These are phyloP conservation scores for Gymnosoma rotundatum DNA, from an alignment of 2,888 invertebrate species.

Conservation along the genomic window DNA sequence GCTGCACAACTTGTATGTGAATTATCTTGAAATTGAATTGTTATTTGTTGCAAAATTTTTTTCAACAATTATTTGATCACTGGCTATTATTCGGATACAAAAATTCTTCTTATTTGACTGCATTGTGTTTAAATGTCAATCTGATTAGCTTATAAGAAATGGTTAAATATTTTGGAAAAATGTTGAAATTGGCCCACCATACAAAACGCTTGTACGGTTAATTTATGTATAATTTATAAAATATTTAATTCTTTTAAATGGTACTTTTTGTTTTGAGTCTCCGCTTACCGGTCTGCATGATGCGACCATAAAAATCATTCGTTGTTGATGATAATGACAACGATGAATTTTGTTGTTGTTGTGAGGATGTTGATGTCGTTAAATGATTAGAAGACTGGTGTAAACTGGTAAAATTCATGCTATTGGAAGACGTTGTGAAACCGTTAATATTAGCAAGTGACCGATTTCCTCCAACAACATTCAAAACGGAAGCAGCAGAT, in stretches of 20 bases:
- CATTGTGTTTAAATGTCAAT: no score
- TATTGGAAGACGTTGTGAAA: slow-evolving; percentile 60
- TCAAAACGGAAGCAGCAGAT: slow-evolving; percentile 13
- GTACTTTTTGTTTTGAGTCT: slow-evolving; percentile 55
- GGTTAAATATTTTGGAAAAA: no score
- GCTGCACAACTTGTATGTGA: no score
- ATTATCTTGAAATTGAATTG: no score
- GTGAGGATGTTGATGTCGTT: slow-evolving; percentile 75
- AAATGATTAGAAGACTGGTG: slow-evolving; percentile 73
- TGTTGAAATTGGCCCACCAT: no score
- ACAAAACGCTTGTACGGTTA: no score
- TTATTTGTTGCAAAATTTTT: no score
- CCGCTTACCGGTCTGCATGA: slow-evolving; percentile 82
- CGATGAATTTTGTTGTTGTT: slow-evolving; percentile 55
- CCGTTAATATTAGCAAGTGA: slow-evolving; percentile 34
- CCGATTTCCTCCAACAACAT: slow-evolving; percentile 20
- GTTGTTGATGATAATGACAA: slow-evolving; percentile 70
- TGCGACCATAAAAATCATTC: slow-evolving; percentile 82
- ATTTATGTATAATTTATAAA: background rate
- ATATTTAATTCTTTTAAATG: slow-evolving; percentile 27
- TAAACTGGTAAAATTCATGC: slow-evolving; percentile 79
- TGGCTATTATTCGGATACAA: no score
- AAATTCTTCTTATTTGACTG: no score
- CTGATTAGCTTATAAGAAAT: no score
- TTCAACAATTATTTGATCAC: no score